phyloP scores from a whole-genome alignment of 2,113 vertebrate genomes.

The Dipodomys ordii region DNA sequence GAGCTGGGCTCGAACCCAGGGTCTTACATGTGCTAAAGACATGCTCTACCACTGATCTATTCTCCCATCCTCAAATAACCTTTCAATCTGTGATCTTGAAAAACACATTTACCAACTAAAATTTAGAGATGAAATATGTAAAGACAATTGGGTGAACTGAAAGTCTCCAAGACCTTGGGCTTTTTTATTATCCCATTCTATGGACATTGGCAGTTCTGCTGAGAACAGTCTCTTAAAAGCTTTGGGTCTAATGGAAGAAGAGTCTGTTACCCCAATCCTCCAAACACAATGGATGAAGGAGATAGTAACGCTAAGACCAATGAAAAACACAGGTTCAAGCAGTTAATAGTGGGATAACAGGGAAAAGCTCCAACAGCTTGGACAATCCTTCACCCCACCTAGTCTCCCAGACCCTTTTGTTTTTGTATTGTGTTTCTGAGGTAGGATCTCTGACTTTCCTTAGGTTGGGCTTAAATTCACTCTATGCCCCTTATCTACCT shows the following conservation, averaged over 20 bases:
- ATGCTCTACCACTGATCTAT: not conserved
- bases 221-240: not conserved
- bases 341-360: not conserved
- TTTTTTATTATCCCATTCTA: not conserved
- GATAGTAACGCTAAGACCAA: not conserved
- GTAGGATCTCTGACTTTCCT: too few species aligned
- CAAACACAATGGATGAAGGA: not conserved
- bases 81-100: too few species aligned
- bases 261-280: not conserved
- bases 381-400: not conserved
- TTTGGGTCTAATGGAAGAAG: conserved; percentile 11
- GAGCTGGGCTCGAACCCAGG: not conserved
- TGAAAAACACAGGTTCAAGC: not conserved
- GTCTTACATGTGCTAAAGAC: not conserved
- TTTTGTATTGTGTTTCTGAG: too few species aligned
- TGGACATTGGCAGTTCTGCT: not conserved
- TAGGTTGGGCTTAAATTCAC: too few species aligned
- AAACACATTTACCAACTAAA: too few species aligned
- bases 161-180: not conserved
- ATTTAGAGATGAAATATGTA: not conserved
- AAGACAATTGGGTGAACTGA: not conserved
- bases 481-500: too few species aligned
- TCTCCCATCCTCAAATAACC: not conserved
- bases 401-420: too few species aligned
- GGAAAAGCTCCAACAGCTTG: conserved; percentile 7